These are phyloP conservation scores for Leguminivora glycinivorella DNA, from an alignment of 1,140 invertebrate genomes.

Conservation along the genomic window DNA sequence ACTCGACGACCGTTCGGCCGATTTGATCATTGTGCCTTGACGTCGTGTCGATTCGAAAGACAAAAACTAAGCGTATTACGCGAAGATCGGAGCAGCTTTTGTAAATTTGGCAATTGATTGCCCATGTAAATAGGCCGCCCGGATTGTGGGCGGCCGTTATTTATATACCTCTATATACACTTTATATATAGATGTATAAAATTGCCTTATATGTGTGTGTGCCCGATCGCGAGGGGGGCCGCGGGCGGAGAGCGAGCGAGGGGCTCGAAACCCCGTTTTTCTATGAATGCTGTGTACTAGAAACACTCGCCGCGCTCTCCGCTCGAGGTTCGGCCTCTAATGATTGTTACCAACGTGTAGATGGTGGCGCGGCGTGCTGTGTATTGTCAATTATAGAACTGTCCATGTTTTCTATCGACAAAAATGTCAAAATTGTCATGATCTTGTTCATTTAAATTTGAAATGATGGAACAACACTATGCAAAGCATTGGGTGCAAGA, in stretches of 20 bases:
- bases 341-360: conserved; percentile 13
- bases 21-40: conserved; percentile 5
- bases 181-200: conserved; percentile 49
- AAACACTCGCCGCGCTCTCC: conserved; percentile 3
- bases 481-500: not conserved
- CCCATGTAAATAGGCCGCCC: conserved; percentile 46
- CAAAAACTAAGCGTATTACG: not conserved
- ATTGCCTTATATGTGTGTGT: conserved; percentile 58
- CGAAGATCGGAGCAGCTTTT: conserved; percentile 31
- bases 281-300: not conserved
- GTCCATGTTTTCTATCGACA: not conserved
- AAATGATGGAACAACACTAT: no score
- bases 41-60: not conserved
- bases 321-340: not conserved
- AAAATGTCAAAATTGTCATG: not conserved
- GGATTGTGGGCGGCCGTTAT: conserved; percentile 11
- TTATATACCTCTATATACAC: conserved; percentile 26
- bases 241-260: conserved; percentile 3
- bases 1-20: not conserved
- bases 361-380: not conserved
- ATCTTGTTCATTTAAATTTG: not conserved
- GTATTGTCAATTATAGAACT: not conserved
- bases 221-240: conserved; percentile 31
- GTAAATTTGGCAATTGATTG: conserved; percentile 50
- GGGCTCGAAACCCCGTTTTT: not conserved